Percentiles rank a stretch among this genome's conserved stretches.
Conservation (phyloP, 1,140 invertebrate genomes). For the Phymorhynchus buccinoides region DNA sequence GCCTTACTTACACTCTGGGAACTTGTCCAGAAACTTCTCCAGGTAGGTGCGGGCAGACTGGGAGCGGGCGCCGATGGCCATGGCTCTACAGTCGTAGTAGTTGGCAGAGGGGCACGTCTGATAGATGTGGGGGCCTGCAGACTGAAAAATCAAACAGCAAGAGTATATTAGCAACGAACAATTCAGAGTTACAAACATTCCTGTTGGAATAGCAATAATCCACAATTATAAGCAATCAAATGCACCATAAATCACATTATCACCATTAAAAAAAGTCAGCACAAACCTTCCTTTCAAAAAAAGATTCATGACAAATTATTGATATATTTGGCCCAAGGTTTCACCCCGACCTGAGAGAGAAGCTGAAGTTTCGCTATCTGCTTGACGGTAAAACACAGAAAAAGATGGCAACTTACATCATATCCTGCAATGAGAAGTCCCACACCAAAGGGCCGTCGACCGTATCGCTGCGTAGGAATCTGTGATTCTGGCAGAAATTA, state of each 20-base stretch:
- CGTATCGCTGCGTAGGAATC: slow-evolving; percentile 96
- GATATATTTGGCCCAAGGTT: too few relatives aligned
- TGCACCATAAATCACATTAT: too few relatives aligned
- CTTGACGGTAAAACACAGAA: not conserved
- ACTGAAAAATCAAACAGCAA: slow-evolving; percentile 74
- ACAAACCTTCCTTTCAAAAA: too few relatives aligned
- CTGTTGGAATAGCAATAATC: too few relatives aligned
- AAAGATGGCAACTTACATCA: slow-evolving; percentile 82
- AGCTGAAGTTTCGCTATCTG: too few relatives aligned
- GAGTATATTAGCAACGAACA: too few relatives aligned
- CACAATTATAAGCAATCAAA: too few relatives aligned
- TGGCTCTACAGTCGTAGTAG: slow-evolving; percentile 97
- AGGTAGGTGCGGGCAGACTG: slow-evolving; percentile 98
- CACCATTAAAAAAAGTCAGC: too few relatives aligned
- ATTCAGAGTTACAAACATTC: too few relatives aligned
- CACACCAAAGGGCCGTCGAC: slow-evolving; percentile 96
- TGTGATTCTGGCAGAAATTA: slow-evolving; percentile 83
- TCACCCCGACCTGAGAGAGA: too few relatives aligned
- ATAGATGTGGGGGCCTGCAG: slow-evolving; percentile 95
- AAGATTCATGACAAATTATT: too few relatives aligned
- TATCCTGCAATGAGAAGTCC: slow-evolving; percentile 96
- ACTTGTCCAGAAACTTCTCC: slow-evolving; percentile 90
- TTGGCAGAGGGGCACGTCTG: slow-evolving; percentile 99
- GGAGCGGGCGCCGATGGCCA: slow-evolving; percentile 97
- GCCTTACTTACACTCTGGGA: slow-evolving; percentile 80